phyloP scores from a whole-genome alignment of 2,797 vertebrate genomes.

The Xiphorhynchus erythropygius region DNA sequence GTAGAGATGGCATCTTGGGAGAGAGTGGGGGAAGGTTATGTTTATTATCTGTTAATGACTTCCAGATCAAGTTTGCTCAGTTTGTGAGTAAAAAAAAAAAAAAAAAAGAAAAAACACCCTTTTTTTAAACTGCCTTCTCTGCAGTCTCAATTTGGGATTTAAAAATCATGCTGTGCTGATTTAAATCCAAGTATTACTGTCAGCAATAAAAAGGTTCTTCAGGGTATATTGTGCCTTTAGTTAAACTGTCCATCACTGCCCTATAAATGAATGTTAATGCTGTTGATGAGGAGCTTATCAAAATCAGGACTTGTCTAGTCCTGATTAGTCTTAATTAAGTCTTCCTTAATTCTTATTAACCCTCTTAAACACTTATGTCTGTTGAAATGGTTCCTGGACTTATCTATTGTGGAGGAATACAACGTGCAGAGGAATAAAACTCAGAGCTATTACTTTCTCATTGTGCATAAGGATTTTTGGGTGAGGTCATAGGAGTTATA shows the following conservation, averaged over 20 bases:
- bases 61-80: slow-evolving; percentile 62
- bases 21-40: slow-evolving; percentile 54
- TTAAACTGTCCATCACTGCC: neutral
- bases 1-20: slow-evolving; percentile 57
- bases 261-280: slow-evolving; percentile 1
- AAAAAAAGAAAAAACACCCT: neutral
- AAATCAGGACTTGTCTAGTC: slow-evolving; percentile 8
- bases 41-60: slow-evolving; percentile 72
- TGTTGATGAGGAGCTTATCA: neutral
- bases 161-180: slow-evolving; percentile 56
- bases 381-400: neutral
- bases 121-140: slow-evolving; percentile 46
- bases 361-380: neutral
- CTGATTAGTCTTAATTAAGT: neutral
- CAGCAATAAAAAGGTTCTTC: slow-evolving; percentile 46
- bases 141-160: slow-evolving; percentile 25
- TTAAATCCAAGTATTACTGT: slow-evolving; percentile 37
- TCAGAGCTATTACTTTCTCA: neutral
- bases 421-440: neutral
- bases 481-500: neutral
- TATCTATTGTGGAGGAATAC: neutral
- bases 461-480: neutral
- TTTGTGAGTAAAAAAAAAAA: slow-evolving; percentile 1
- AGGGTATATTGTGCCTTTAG: neutral
- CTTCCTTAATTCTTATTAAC: neutral